Percentiles rank a stretch among this genome's conserved stretches.
Evolutionary conservation across 2,888 invertebrate genomes (phyloP).

Genomic region (Campoplex capitator): DNA sequence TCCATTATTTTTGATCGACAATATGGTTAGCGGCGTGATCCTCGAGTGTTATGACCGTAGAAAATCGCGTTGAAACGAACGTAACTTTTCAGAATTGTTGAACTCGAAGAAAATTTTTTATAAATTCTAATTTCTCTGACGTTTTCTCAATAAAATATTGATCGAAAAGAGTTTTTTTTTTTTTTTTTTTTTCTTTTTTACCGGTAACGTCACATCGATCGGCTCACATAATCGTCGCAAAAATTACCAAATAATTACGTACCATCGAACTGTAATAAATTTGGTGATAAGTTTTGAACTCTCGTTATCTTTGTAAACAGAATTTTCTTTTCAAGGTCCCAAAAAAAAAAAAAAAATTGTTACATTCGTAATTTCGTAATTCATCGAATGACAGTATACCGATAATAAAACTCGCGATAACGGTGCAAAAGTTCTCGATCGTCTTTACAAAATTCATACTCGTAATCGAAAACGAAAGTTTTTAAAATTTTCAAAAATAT

Average conservation of each 20-base stretch:
- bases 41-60: not conserved
- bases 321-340: slow-evolving; percentile 3
- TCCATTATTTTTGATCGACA: not conserved
- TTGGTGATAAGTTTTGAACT: not conserved
- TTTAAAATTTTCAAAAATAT: no score
- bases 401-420: slow-evolving; percentile 28
- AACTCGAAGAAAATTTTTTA: not conserved
- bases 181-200: not conserved
- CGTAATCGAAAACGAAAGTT: not conserved
- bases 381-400: not conserved
- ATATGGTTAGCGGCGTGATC: not conserved
- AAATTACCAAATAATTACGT: not conserved
- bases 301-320: not conserved
- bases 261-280: not conserved
- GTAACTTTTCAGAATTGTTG: not conserved
- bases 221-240: not conserved
- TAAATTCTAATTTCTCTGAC: not conserved
- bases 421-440: not conserved
- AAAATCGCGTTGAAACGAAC: not conserved
- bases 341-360: not conserved
- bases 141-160: not conserved
- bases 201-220: not conserved
- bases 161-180: not conserved
- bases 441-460: not conserved
- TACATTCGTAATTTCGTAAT: not conserved